Conservation (phyloP, 2,797 vertebrate genomes). For the Acanthis flammea region DNA sequence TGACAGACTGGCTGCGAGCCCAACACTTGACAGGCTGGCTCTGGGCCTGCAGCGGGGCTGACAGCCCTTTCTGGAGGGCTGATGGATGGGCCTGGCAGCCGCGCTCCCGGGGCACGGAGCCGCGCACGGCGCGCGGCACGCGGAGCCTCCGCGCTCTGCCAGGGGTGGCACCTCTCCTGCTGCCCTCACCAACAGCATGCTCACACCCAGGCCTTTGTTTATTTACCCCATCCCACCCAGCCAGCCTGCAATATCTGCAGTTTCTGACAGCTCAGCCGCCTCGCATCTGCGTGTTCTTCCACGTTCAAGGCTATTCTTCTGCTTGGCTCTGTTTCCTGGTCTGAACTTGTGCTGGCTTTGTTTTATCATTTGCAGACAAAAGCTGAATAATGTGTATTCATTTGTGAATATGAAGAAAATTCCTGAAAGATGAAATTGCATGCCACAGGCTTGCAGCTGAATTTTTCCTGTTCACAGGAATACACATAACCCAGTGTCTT, state of each 20-base stretch:
- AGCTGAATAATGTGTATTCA: background rate
- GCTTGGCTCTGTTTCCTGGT: background rate
- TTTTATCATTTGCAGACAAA: background rate
- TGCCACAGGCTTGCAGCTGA: background rate
- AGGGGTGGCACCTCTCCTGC: background rate
- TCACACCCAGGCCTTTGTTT: constrained; percentile 6
- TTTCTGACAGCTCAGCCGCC: background rate
- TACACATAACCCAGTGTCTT: background rate
- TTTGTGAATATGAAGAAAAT: background rate
- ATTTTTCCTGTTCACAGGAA: background rate
- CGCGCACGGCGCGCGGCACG: background rate
- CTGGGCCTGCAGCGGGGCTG: constrained; percentile 83
- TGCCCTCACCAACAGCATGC: background rate
- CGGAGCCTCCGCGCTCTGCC: constrained; percentile 2
- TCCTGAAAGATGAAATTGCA: constrained; percentile 30
- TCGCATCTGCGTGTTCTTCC: background rate
- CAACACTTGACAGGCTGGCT: constrained; percentile 88
- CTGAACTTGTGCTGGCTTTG: background rate
- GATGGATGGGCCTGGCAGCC: constrained; percentile 90
- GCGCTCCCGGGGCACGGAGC: background rate
- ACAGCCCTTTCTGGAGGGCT: constrained; percentile 84
- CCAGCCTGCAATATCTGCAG: background rate
- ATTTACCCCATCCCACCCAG: background rate
- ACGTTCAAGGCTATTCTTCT: background rate
- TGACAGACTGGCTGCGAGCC: constrained; percentile 92